Conservation (phyloP, 2,797 vertebrate species). For the Babyrousa celebensis region DNA sequence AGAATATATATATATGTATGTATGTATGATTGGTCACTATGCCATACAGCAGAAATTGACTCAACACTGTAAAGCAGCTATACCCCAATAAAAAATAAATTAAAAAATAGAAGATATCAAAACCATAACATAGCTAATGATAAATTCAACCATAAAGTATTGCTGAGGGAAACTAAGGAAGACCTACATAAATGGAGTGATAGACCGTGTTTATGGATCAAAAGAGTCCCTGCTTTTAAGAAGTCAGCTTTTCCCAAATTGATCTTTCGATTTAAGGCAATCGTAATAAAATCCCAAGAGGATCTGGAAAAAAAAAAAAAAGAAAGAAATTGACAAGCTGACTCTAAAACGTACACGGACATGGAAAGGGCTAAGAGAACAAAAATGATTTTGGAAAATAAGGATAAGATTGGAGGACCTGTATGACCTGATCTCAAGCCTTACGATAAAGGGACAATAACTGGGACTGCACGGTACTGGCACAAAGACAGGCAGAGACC, state of each 20-base stretch:
- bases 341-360: neutral
- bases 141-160: neutral
- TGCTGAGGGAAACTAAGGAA: neutral
- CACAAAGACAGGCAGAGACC: rapidly evolving
- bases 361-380: neutral
- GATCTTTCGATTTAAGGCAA: neutral
- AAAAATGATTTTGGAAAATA: neutral
- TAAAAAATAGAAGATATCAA: neutral
- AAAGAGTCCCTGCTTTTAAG: neutral
- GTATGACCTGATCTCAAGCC: neutral
- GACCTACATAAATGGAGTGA: neutral
- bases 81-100: no score
- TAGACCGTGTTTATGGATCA: neutral
- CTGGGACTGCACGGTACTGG: neutral
- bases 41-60: no score
- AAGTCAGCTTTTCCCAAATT: neutral
- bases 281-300: neutral
- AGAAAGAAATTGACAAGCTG: neutral
- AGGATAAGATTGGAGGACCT: neutral
- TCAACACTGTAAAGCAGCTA: no score
- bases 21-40: no score
- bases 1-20: no score
- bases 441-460: rapidly evolving
- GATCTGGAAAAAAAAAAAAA: neutral
- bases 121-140: neutral